Evolutionary conservation across 1,140 invertebrate species (phyloP).

Genomic region (Papilio dardanus): DNA sequence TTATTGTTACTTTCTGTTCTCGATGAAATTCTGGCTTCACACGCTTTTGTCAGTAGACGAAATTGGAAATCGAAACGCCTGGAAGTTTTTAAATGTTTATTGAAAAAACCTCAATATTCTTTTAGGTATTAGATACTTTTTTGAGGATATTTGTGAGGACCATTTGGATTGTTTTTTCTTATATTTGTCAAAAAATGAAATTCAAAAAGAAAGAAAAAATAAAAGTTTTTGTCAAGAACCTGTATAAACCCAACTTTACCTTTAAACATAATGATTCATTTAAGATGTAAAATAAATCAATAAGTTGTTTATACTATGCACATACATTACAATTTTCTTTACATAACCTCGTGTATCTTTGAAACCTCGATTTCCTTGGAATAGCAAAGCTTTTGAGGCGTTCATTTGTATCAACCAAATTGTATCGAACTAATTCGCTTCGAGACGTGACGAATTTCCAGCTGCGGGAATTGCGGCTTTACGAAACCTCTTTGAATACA

Average conservation of each 20-base stretch:
- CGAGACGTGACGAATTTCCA: slow-evolving; percentile 32
- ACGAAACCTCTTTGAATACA: slow-evolving; percentile 28
- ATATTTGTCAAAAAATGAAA: too few species aligned
- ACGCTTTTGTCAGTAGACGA: neutral
- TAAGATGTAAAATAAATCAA: neutral
- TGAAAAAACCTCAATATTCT: neutral
- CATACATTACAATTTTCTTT: neutral
- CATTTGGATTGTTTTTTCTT: too few species aligned
- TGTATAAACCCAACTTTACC: neutral
- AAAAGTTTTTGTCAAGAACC: too few species aligned
- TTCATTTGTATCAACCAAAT: slow-evolving; percentile 32
- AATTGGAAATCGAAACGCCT: neutral
- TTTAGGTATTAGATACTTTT: neutral
- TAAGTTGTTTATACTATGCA: neutral
- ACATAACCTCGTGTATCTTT: neutral
- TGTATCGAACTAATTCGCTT: slow-evolving; percentile 29
- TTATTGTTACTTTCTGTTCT: neutral
- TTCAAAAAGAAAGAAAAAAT: too few species aligned
- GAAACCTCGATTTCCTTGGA: slow-evolving; percentile 11
- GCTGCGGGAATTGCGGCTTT: slow-evolving; percentile 6
- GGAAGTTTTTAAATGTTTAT: neutral
- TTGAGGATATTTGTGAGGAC: too few species aligned
- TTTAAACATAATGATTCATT: neutral
- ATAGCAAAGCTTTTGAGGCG: slow-evolving; percentile 1
- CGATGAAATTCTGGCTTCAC: neutral